A percentile compares a stretch with the other conserved stretches of the same genome.
Conservation (phyloP, 2,797 vertebrate genomes). For the Uromys caudimaculatus region DNA sequence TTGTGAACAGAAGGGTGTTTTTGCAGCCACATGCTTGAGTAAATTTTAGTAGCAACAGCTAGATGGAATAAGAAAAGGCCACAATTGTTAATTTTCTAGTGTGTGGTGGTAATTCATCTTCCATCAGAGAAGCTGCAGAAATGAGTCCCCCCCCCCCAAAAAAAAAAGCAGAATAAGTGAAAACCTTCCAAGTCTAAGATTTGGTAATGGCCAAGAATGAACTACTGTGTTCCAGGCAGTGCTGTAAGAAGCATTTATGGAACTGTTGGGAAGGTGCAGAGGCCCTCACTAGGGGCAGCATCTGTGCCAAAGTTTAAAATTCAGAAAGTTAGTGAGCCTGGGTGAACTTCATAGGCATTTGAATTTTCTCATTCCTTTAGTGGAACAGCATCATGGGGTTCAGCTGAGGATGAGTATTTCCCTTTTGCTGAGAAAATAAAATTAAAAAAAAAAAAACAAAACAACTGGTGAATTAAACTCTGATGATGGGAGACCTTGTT, state of each 20-base stretch:
- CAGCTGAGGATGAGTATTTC: not conserved
- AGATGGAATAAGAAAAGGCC: not conserved
- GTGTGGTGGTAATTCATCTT: not conserved
- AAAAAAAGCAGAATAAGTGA: not conserved
- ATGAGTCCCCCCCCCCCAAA: no score
- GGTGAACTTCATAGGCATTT: not conserved
- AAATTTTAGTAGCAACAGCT: not conserved
- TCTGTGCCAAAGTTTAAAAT: no score
- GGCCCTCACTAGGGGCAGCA: not conserved
- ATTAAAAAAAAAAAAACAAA: not conserved
- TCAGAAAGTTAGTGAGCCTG: not conserved
- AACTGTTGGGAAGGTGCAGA: no score
- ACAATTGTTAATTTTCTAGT: not conserved
- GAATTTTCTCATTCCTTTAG: not conserved
- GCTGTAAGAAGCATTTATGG: not conserved
- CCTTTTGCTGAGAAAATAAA: not conserved
- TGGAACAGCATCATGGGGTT: not conserved
- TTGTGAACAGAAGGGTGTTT: not conserved
- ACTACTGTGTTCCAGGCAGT: not conserved
- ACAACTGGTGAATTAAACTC: not conserved
- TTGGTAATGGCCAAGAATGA: not conserved
- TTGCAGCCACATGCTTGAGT: no score
- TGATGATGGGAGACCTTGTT: not conserved
- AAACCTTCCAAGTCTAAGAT: not conserved
- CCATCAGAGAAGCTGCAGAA: not conserved